These are phyloP conservation scores for Labeo rohita DNA, from an alignment of 2,113 vertebrate genomes.

Conservation along the genomic window DNA sequence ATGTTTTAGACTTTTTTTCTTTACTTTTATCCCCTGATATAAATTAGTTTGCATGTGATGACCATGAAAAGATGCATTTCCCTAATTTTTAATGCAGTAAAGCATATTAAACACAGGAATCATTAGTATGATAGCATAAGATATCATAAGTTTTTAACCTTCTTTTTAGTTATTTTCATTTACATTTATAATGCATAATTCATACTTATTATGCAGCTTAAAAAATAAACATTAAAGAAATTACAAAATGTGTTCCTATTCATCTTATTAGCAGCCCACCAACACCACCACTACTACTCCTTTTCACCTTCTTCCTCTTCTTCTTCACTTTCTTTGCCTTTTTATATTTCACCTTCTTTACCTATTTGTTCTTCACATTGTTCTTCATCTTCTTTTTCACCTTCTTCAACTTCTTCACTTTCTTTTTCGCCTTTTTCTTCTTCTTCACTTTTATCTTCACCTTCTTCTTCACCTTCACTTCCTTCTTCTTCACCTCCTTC, in stretches of 20 bases:
- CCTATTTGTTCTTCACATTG: too few relatives aligned
- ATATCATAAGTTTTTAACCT: too few relatives aligned
- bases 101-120: background rate
- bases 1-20: background rate
- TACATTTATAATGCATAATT: background rate
- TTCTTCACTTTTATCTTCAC: too few relatives aligned
- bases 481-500: too few relatives aligned
- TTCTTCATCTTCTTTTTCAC: too few relatives aligned
- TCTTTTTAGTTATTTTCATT: background rate
- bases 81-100: background rate
- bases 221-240: background rate
- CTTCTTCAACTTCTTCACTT: too few relatives aligned
- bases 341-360: too few relatives aligned
- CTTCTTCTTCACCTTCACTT: too few relatives aligned
- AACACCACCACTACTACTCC: too few relatives aligned
- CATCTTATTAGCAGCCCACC: background rate
- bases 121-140: background rate
- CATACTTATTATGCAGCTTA: background rate
- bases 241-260: background rate
- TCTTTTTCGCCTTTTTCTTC: too few relatives aligned
- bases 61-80: background rate
- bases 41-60: background rate
- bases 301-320: too few relatives aligned
- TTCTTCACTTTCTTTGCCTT: too few relatives aligned
- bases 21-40: background rate